phyloP scores from a whole-genome alignment of 2,888 invertebrate species.

The Archaeoteleia sp. region DNA sequence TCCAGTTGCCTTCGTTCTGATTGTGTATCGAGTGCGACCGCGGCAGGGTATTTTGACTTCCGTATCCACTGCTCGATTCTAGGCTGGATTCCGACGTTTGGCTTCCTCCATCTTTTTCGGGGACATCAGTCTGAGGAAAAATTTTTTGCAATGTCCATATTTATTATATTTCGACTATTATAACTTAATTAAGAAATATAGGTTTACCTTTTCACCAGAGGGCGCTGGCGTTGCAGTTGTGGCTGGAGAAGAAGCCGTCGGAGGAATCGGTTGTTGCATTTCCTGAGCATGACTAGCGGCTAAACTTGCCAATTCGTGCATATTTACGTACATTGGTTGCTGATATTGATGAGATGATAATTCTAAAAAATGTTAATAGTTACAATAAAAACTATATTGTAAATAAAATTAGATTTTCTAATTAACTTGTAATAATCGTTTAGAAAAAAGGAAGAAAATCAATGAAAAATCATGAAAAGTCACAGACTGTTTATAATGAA shows the following conservation, averaged over 20 bases:
- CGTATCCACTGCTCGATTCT: constrained; percentile 86
- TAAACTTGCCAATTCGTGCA: constrained; percentile 90
- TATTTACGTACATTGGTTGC: constrained; percentile 90
- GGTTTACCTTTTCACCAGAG: constrained; percentile 41
- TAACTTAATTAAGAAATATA: neutral
- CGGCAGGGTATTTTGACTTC: constrained; percentile 84
- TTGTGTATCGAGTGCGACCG: constrained; percentile 68
- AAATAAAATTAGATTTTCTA: no score
- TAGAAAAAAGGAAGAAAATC: neutral
- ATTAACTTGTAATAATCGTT: neutral
- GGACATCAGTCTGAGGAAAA: constrained; percentile 66
- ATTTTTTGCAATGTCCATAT: no score
- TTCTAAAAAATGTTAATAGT: constrained; percentile 55
- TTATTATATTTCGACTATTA: neutral
- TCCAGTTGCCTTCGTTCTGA: constrained; percentile 65
- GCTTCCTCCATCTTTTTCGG: constrained; percentile 70
- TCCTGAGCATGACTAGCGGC: constrained; percentile 85
- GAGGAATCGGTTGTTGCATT: constrained; percentile 78
- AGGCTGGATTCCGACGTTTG: constrained; percentile 82
- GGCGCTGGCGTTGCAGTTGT: constrained; percentile 31
- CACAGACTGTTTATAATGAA: no score
- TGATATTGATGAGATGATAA: constrained; percentile 69
- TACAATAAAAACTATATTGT: constrained; percentile 21
- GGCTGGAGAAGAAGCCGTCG: constrained; percentile 57
- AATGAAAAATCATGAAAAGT: no score